A percentile compares a stretch with the other conserved stretches of the same genome.
Conservation (phyloP, 2,888 invertebrate genomes). For the Coecobrya sp. region DNA sequence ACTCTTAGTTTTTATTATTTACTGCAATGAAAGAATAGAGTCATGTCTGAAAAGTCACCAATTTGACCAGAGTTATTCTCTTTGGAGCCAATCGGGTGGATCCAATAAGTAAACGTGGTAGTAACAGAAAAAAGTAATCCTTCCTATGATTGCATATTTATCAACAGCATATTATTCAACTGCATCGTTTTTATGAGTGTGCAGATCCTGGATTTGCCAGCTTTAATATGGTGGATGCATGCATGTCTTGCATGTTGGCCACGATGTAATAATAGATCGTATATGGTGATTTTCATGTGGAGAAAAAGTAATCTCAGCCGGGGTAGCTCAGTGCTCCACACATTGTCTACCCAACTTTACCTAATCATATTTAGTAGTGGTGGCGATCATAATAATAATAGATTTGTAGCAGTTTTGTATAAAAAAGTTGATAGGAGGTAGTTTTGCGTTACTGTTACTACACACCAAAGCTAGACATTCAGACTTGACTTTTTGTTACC, state of each 20-base stretch:
- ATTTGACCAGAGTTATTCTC: not conserved
- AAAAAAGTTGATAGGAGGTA: slow-evolving; percentile 51
- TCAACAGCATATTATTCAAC: not conserved
- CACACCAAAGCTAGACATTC: slow-evolving; percentile 40
- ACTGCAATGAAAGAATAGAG: not conserved
- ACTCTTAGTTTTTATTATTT: not conserved
- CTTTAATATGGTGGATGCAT: slow-evolving; percentile 31
- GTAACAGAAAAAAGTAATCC: slow-evolving; percentile 43
- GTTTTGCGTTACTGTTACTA: slow-evolving; percentile 17
- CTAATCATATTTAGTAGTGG: slow-evolving; percentile 42
- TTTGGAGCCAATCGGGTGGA: slow-evolving; percentile 17
- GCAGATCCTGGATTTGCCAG: not conserved
- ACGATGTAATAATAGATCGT: not conserved
- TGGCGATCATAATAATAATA: slow-evolving; percentile 15
- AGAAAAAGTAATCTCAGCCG: slow-evolving; percentile 19
- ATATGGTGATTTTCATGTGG: not conserved
- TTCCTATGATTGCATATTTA: slow-evolving; percentile 54
- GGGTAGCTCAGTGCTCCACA: not conserved
- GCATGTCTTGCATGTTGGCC: slow-evolving; percentile 42
- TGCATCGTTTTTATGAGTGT: slow-evolving; percentile 1
- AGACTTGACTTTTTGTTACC: slow-evolving; percentile 71
- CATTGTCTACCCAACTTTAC: slow-evolving; percentile 5
- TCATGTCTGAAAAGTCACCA: not conserved
- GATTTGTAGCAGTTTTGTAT: slow-evolving; percentile 52
- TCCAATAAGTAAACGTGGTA: not conserved